Evolutionary conservation across 2,113 vertebrate species (phyloP), one percentile per base, ranked within the genome.

Genomic region (Platichthys flesus): DNA sequence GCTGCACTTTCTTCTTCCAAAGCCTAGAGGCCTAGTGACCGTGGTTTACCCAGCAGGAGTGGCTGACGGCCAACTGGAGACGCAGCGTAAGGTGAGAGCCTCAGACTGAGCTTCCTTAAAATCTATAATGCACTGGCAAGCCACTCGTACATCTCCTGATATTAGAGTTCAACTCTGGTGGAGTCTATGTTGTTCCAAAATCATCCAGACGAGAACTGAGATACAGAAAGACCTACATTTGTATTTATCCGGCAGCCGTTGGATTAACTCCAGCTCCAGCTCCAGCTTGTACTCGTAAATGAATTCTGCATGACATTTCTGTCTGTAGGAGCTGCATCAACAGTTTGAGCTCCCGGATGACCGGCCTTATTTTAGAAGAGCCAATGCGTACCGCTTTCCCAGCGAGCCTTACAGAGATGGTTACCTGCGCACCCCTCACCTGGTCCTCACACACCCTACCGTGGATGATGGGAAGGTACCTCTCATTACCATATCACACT

Each of bases 1-100:
- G 10, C 88, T 97, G 85, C 97, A 99, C 92, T 99, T 99, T 90
- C 91, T 95, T 85, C 93, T 98, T 61, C 97, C 97, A 28, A 94
- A 93, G 28, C 85, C 92, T 20, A 91, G 89, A 40, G 88, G 90
- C 3, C 94, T 98, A 14, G 81, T 96, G 74, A 98, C 97, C 2
- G 81, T 96, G 60, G 93, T 96, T 0, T 98, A 96, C 86, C 97
- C 98, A 54, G 93, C 93, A 15, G 96, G 96, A 78, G 92, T 97
- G 75, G 85, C 95, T 28, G 97, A 99, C 83, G 90, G 81, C 84
- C 94, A 96, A 0, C 92, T 99, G 21, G 94, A 95, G 82, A 82
- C 88, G 18, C 94, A 92, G 8, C 95, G 97, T 78, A 95, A 95
- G 95, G 97, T 96, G 40, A 65, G 66, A 77, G 63, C 4, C n/a